Evolutionary conservation across 2,888 invertebrate species (phyloP).

Genomic region (Athalia circularis): DNA sequence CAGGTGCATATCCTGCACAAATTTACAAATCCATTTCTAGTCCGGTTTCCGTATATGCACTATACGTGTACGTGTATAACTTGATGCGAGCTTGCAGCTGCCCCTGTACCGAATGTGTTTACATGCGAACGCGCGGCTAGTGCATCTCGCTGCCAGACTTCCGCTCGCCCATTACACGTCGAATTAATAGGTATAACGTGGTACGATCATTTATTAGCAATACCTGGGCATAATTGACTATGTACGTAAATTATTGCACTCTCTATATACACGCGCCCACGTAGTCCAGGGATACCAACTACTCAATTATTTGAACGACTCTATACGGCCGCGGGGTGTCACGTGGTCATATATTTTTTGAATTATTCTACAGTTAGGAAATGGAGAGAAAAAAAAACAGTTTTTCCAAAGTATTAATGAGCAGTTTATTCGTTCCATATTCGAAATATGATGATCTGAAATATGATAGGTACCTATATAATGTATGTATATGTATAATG

Average conservation of each 20-base stretch:
- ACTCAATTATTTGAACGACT: slow-evolving; percentile 19
- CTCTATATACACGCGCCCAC: neutral
- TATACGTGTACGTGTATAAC: neutral
- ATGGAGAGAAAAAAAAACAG: too few species aligned
- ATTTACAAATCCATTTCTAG: slow-evolving; percentile 23
- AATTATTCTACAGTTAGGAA: too few species aligned
- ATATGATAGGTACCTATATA: too few species aligned
- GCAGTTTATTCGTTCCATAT: too few species aligned
- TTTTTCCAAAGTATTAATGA: too few species aligned
- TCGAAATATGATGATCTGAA: too few species aligned
- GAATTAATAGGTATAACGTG: slow-evolving; percentile 16
- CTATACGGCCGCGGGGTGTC: neutral
- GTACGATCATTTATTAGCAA: slow-evolving; percentile 21
- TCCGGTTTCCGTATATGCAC: neutral
- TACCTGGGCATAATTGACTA: slow-evolving; percentile 28
- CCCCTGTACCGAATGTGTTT: neutral
- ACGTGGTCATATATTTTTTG: too few species aligned
- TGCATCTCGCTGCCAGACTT: neutral
- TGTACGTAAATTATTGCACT: slow-evolving; percentile 30
- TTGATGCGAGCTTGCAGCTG: neutral
- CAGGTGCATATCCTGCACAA: slow-evolving; percentile 24
- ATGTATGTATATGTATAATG: too few species aligned
- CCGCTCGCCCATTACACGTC: slow-evolving; percentile 2
- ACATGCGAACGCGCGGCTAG: neutral
- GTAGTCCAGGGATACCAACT: neutral